Conservation (phyloP, 2,797 vertebrate genomes). For the Tenualosa thibaudeaui region DNA sequence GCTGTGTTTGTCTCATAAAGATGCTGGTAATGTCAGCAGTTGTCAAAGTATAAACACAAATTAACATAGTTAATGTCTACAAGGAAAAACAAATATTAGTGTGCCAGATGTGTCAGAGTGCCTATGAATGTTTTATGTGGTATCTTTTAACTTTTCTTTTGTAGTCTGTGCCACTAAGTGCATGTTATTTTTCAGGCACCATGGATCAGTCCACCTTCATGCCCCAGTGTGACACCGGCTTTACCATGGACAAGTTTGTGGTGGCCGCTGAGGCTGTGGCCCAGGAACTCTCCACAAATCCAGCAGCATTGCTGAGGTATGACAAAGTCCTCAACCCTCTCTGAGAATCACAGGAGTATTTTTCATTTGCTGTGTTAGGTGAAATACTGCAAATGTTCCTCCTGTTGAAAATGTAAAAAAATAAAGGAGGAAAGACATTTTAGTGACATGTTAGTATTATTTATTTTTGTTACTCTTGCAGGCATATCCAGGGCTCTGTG, state of each 20-base stretch:
- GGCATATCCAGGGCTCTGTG: constrained; percentile 68
- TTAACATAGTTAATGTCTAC: neutral
- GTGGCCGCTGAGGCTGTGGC: constrained; percentile 50
- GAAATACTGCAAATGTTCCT: neutral
- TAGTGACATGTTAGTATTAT: neutral
- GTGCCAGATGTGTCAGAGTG: neutral
- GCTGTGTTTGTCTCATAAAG: neutral
- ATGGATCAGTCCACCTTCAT: neutral
- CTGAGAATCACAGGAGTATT: neutral
- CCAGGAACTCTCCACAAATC: constrained; percentile 48
- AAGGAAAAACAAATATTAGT: neutral
- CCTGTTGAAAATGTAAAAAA: too few species aligned
- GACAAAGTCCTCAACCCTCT: neutral
- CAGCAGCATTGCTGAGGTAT: constrained; percentile 68
- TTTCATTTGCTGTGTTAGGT: neutral
- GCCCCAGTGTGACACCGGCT: constrained; percentile 61
- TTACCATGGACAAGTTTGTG: constrained; percentile 66
- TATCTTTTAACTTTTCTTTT: neutral
- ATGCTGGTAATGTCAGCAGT: neutral
- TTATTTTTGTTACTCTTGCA: constrained; percentile 36
- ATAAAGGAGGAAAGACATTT: neutral
- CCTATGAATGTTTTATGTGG: neutral
- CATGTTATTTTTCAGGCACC: constrained; percentile 58
- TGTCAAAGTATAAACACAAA: neutral
- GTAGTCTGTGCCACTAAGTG: neutral